Evolutionary conservation across 35 echinoderm and acorn worm species (phyloP), one percentile per base, ranked within the genome.

Genomic region (Anneissia japonica): DNA sequence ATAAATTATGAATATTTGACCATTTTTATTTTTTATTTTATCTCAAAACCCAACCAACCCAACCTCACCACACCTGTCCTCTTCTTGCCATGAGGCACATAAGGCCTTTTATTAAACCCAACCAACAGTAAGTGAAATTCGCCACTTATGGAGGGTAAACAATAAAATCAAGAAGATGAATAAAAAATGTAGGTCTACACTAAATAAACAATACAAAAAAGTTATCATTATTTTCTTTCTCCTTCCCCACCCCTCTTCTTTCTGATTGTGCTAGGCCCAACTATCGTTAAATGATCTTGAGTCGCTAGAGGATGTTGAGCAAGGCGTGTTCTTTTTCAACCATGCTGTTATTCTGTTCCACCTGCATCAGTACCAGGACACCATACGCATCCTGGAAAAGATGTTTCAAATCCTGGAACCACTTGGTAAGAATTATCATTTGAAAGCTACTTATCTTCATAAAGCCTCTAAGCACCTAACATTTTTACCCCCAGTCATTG

Each of bases 331-430:
- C 0, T 97, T 93, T 82, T 97, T 91, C 89, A 97, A 97, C 79
- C 89, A 97, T 51, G 95, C 95, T 41, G 88, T 97, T 3, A 90
- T 97, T 28, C 82, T 91, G 37, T 93, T 91, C 80, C 95, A 97
- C 79, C 86, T 93, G 23, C 77, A 86, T 31, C 95, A 97, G 45
- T 85, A 97, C 74, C 79, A 87, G 17, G 88, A 97, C 72, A 86
- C 95, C 4, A 93, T 91, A 43, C 84, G 80, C 26, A 91, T 97
- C 19, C 74, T 97, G 73, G 95, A 97, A 82, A 97, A 97, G 46
- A 78, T 97, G 30, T 97, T 97, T 77, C 95, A 97, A 75, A 86
- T 97, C 21, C 93, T 97, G 51, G 95, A 97, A 88, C 95, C 95
- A 34, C 81, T 97, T 17, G 95, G 95, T 97, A 84, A 77, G 95